These are phyloP conservation scores for Pluvialis apricaria DNA, from an alignment of 2,113 vertebrate genomes.

Conservation along the genomic window DNA sequence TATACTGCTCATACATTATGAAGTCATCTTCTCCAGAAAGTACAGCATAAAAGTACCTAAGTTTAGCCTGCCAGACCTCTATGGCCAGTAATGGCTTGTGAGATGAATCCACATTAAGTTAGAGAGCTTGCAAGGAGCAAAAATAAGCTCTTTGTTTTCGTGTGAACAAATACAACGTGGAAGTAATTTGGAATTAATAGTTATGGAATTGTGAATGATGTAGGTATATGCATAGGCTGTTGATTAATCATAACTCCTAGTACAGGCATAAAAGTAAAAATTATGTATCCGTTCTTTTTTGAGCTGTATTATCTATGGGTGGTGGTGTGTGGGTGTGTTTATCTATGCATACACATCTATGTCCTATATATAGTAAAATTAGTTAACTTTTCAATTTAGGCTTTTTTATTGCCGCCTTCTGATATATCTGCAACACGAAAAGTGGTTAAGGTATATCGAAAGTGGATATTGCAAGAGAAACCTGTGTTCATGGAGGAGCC, in stretches of 20 bases:
- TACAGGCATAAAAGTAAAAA: neutral
- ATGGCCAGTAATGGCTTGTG: neutral
- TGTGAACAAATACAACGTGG: neutral
- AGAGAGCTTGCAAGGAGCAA: neutral
- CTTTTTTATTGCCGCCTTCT: slow-evolving; percentile 91
- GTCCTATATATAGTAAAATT: neutral
- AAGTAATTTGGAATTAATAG: neutral
- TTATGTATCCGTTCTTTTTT: neutral
- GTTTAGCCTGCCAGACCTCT: neutral
- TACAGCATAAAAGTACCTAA: neutral
- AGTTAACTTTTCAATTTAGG: slow-evolving; percentile 70
- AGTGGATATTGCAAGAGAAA: slow-evolving; percentile 93
- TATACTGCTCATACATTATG: neutral
- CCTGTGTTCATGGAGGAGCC: slow-evolving; percentile 95
- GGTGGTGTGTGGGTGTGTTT: neutral
- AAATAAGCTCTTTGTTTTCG: neutral
- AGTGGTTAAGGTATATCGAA: slow-evolving; percentile 94
- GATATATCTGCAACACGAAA: slow-evolving; percentile 90
- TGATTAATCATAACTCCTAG: neutral
- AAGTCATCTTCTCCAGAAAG: neutral
- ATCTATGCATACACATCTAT: fast-evolving
- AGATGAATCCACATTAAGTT: neutral
- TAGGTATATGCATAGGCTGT: neutral
- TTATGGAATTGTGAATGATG: neutral
- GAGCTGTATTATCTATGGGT: neutral